Percentiles rank a stretch among this genome's conserved stretches.
Conservation (phyloP, 2,888 invertebrate genomes). For the Drosophila bunnanda region DNA sequence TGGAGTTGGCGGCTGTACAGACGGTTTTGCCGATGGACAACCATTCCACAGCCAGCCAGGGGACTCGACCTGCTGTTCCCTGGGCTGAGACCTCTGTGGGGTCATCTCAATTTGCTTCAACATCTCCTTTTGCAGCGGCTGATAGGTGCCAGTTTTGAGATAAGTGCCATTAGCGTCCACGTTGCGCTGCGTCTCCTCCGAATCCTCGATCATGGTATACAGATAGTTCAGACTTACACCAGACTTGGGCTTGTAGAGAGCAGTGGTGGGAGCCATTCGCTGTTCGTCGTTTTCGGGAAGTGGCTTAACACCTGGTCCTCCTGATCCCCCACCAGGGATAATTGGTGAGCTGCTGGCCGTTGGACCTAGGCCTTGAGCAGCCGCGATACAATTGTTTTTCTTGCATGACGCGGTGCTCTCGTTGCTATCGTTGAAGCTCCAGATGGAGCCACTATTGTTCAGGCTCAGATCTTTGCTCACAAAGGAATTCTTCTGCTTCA, state of each 20-base stretch:
- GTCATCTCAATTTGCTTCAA: conserved; percentile 26
- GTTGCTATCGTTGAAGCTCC: conserved; percentile 18
- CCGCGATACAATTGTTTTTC: conserved; percentile 3
- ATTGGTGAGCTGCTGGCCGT: conserved; percentile 48
- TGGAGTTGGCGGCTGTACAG: neutral
- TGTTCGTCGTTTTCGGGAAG: neutral
- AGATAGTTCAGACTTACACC: conserved; percentile 68
- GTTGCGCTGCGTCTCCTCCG: conserved; percentile 82
- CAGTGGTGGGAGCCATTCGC: neutral
- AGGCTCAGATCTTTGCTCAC: conserved; percentile 48
- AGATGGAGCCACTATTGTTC: conserved; percentile 20
- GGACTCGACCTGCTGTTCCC: neutral
- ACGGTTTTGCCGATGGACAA: neutral
- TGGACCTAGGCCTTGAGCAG: neutral
- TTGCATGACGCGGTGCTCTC: conserved; percentile 7
- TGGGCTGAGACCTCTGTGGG: neutral
- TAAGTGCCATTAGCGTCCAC: conserved; percentile 82
- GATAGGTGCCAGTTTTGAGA: conserved; percentile 84
- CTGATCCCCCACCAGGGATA: neutral
- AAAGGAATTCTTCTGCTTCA: conserved; percentile 82
- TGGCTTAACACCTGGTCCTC: neutral
- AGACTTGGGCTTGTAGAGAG: conserved; percentile 10
- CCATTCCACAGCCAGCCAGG: conserved; percentile 3
- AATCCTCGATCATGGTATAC: conserved; percentile 83
- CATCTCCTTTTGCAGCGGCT: conserved; percentile 79